These are phyloP conservation scores for Manduca sexta DNA, from an alignment of 1,140 invertebrate species.

Conservation along the genomic window DNA sequence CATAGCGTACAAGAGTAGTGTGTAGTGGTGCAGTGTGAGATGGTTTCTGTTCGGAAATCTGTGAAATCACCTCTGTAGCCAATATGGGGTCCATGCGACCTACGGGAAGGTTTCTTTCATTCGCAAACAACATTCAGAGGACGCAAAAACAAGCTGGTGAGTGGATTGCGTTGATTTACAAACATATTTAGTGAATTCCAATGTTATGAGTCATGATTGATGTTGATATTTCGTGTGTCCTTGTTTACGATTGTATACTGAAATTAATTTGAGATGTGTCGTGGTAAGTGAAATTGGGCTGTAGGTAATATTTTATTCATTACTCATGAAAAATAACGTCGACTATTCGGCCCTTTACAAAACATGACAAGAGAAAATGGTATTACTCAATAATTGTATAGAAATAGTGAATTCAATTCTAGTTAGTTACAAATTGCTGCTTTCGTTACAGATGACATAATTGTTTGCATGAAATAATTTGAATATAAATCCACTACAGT, in stretches of 20 bases:
- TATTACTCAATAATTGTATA: too few species aligned
- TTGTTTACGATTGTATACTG: conserved; percentile 1
- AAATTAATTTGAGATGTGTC: background rate
- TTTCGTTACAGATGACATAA: too few species aligned
- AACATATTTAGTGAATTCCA: conserved; percentile 9
- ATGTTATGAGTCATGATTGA: conserved; percentile 34
- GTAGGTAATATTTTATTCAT: too few species aligned
- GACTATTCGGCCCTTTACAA: too few species aligned
- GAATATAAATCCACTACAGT: too few species aligned
- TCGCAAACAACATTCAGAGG: conserved; percentile 68
- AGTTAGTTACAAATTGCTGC: too few species aligned
- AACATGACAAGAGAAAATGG: too few species aligned
- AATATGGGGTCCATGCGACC: conserved; percentile 70
- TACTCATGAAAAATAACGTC: too few species aligned
- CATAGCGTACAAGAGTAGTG: conserved; percentile 28
- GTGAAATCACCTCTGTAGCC: conserved; percentile 18
- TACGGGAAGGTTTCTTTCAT: conserved; percentile 63
- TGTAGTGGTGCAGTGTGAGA: conserved; percentile 26
- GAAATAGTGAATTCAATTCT: too few species aligned
- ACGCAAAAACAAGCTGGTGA: conserved; percentile 65
- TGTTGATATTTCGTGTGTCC: conserved; percentile 3
- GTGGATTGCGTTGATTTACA: conserved; percentile 6
- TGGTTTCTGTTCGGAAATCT: conserved; percentile 37
- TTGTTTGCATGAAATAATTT: too few species aligned
- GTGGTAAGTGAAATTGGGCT: background rate